Conservation (phyloP, 2,797 vertebrate species). For the Ctenosaura bakeri region DNA sequence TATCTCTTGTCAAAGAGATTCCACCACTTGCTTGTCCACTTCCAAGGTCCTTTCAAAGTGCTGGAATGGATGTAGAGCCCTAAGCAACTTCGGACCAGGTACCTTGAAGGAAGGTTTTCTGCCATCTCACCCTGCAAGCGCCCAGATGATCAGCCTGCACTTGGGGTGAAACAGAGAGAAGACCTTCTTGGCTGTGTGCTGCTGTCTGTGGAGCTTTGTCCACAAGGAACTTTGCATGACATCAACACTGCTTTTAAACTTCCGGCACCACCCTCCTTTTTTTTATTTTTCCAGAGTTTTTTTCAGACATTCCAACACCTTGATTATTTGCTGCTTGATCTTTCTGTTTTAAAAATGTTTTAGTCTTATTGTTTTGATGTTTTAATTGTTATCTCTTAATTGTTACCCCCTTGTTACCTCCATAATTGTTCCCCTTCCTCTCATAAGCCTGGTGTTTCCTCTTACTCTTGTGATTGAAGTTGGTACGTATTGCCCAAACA, state of each 20-base stretch:
- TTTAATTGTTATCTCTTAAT: too few species aligned
- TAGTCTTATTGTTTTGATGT: background rate
- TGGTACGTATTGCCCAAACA: background rate
- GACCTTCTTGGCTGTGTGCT: too few species aligned
- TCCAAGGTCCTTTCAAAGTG: background rate
- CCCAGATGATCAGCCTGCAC: background rate
- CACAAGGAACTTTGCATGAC: too few species aligned
- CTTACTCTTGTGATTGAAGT: background rate
- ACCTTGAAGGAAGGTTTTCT: background rate
- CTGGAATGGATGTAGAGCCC: background rate
- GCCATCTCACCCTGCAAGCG: background rate
- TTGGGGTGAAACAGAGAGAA: too few species aligned
- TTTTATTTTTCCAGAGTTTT: background rate
- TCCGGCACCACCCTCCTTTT: background rate
- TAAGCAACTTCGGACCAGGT: background rate
- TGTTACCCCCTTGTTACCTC: too few species aligned
- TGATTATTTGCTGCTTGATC: background rate
- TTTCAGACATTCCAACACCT: background rate
- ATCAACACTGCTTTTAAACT: too few species aligned
- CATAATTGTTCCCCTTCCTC: too few species aligned
- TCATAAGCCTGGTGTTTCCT: too few species aligned
- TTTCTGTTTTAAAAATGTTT: background rate
- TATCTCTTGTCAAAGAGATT: background rate
- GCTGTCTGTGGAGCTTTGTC: too few species aligned
- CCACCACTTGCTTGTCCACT: background rate